Evolutionary conservation across 2,113 vertebrate species (phyloP).

Genomic region (Pelecanoides urinatrix): DNA sequence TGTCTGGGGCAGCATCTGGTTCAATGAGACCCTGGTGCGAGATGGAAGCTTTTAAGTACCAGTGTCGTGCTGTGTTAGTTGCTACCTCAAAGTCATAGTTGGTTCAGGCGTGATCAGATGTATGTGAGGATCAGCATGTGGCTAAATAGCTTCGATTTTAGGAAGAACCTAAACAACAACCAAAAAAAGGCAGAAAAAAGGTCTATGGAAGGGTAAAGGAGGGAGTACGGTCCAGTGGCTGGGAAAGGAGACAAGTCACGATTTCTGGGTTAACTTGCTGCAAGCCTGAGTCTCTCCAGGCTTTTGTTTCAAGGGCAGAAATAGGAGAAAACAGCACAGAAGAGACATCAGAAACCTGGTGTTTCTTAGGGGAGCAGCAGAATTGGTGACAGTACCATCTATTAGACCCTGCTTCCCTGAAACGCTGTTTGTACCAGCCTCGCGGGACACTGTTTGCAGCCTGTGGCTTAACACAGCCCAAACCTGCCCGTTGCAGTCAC

Average conservation of each 20-base stretch:
- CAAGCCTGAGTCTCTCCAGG: not conserved
- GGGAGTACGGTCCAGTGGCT: not conserved
- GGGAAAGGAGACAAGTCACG: not conserved
- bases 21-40: not conserved
- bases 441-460: not conserved
- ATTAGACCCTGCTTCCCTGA: not conserved
- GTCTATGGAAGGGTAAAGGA: not conserved
- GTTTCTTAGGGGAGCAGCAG: not conserved
- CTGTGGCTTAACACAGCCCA: not conserved
- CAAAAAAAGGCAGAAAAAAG: not conserved
- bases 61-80: not conserved
- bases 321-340: not conserved
- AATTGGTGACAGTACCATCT: not conserved
- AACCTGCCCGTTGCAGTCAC: not conserved
- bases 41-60: not conserved
- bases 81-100: not conserved
- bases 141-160: not conserved
- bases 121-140: not conserved
- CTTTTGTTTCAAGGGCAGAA: not conserved
- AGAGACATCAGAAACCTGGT: not conserved
- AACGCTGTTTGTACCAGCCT: fast-evolving
- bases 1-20: not conserved
- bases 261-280: not conserved
- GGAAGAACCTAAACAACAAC: not conserved
- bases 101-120: not conserved